Percentiles rank a stretch among this genome's conserved stretches.
Evolutionary conservation across 2,797 vertebrate genomes (phyloP).

Genomic region (Cuculus canorus): DNA sequence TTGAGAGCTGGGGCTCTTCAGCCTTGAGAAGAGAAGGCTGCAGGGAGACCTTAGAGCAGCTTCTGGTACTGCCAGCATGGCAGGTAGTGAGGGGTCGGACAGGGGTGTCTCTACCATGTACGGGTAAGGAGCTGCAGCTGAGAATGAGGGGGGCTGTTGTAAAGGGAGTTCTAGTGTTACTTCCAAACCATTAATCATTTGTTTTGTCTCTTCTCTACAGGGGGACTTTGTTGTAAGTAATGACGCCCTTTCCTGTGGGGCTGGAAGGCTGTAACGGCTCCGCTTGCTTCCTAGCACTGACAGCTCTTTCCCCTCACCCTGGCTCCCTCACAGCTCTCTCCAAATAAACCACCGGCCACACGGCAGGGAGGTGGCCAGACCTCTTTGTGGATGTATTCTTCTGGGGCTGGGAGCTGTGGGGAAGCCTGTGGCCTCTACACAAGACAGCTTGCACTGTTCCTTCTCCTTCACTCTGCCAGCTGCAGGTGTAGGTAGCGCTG

Average conservation of each 20-base stretch:
- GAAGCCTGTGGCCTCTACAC: not conserved
- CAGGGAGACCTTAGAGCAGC: no score
- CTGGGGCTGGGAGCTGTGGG: not conserved
- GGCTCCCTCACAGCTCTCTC: not conserved
- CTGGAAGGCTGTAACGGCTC: rapidly evolving
- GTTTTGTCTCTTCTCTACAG: not conserved
- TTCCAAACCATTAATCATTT: not conserved
- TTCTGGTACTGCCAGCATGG: no score
- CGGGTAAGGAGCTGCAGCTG: not conserved
- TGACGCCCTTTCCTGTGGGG: rapidly evolving
- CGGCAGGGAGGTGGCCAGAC: not conserved
- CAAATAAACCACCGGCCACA: not conserved
- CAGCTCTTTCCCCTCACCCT: rapidly evolving
- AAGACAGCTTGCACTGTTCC: not conserved
- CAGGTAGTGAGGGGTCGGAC: not conserved
- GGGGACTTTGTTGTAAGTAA: slow-evolving; percentile 69
- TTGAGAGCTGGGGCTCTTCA: no score
- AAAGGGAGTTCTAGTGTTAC: not conserved
- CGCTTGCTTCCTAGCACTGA: not conserved
- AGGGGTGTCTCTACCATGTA: rapidly evolving
- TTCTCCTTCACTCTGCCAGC: not conserved
- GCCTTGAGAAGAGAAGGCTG: no score
- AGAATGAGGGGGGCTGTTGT: rapidly evolving
- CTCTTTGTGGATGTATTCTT: not conserved
- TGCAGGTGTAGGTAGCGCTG: not conserved